Base-by-base conservation (phyloP, 2,797 vertebrate genomes). In the Furcifer pardalis region DNA sequence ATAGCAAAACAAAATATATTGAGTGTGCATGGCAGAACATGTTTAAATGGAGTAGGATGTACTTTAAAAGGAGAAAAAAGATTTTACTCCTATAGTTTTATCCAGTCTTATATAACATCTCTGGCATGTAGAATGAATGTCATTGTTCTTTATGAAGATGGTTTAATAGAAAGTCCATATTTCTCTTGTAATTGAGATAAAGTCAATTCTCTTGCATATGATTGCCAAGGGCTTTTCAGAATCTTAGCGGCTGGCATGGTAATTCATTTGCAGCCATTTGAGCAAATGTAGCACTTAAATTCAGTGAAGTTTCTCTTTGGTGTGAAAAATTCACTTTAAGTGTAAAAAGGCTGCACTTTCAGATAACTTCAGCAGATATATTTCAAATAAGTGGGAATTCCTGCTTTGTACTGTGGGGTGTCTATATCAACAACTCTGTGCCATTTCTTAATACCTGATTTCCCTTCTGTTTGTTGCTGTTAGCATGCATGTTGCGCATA, bases 1-100 rank as follows among this genome's bases (percentile, higher is more conserved):
- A 30, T 81, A 44, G 56, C 7, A 84, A 87, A 91, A 13, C 0
- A 44, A 85, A 88, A 91, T 87, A 84, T 88, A 69, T 87, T 89
- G 84, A 0, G 0, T 72, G 76, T 56, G 62, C 77, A 83, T 42
- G 76, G 81, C 72, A 86, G 88, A 80, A 87, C 81, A 71, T 0
- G 3, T 87, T 65, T 88, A 88, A 72, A 89, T 81, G 74, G 80
- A 91, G 89, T 77, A 40, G 79, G 86, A 85, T 86, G 82, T 84
- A 63, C 60, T 66, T 77, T 62, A 35, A 68, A 88, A 2, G 0
- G 2, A 46, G 85, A 32, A 21, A 1, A 0, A 0, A 5, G 27
- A 75, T 19, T 82, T 23, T 35, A 2, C n/a, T 35, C 2, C 32
- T 87, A 65, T 69, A 87, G 82, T 80, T 88, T 87, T 83, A 89